A percentile compares a stretch with the other conserved stretches of the same genome.
Conservation (phyloP, 2,797 vertebrate species). For the Hydrophis major region DNA sequence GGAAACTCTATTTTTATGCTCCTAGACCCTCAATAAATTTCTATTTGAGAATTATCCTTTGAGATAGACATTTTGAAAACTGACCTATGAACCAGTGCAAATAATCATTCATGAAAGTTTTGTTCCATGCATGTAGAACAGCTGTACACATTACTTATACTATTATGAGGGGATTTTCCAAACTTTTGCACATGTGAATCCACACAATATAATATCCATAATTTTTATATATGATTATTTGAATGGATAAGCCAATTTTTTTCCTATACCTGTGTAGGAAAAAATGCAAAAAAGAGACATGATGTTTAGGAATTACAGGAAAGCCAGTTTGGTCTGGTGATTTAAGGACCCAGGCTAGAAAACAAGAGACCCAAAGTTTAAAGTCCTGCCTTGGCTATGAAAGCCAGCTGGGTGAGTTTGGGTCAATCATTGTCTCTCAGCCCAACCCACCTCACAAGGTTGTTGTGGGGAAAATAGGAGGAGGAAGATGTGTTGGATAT, state of each 20-base stretch:
- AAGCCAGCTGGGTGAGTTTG: background rate
- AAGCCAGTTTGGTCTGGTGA: background rate
- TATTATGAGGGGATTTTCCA: background rate
- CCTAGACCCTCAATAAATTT: background rate
- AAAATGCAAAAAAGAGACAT: background rate
- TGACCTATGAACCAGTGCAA: background rate
- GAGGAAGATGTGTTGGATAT: background rate
- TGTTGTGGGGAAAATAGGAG: background rate
- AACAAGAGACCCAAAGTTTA: background rate
- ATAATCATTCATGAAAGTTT: background rate
- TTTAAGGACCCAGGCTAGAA: background rate
- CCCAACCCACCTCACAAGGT: background rate
- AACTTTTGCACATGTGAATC: background rate
- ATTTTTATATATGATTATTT: background rate
- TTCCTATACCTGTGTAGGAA: background rate
- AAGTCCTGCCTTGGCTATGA: background rate
- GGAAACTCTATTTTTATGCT: constrained; percentile 28
- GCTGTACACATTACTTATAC: too few relatives aligned
- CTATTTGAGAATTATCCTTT: background rate
- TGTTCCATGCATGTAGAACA: background rate
- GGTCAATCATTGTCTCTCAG: background rate
- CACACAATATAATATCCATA: background rate
- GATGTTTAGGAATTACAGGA: background rate
- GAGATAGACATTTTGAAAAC: background rate
- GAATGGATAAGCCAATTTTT: background rate